Conservation (phyloP, 2,113 vertebrate species). For the Labeo rohita region DNA sequence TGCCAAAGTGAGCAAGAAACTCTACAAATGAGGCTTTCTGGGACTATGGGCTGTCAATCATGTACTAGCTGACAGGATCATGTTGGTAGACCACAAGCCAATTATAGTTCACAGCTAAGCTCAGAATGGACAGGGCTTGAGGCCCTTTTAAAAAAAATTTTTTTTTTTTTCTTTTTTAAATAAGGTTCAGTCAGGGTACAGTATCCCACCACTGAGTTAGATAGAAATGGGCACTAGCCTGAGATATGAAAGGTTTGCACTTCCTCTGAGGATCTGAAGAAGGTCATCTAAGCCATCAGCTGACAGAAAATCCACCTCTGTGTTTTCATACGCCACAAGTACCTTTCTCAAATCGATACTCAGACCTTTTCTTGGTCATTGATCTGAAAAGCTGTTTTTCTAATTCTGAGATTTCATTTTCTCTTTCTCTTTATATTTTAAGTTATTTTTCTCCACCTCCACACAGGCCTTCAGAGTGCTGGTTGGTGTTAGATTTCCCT, state of each 20-base stretch:
- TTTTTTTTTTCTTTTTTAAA: constrained; percentile 29
- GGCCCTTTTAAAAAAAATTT: background rate
- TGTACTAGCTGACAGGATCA: constrained; percentile 33
- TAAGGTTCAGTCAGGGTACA: constrained; percentile 32
- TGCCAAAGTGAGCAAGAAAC: constrained; percentile 23
- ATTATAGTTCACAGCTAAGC: constrained; percentile 41
- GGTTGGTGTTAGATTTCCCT: background rate
- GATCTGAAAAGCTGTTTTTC: constrained; percentile 65
- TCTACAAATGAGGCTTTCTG: constrained; percentile 49
- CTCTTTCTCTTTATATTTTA: background rate
- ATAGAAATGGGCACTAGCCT: constrained; percentile 1
- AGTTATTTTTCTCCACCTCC: constrained; percentile 30
- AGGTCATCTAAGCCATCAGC: constrained; percentile 56
- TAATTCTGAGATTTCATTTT: constrained; percentile 54
- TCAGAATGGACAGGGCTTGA: constrained; percentile 33
- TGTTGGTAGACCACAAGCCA: constrained; percentile 13
- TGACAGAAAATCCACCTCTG: constrained; percentile 57
- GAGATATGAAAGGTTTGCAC: constrained; percentile 33
- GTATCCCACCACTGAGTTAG: constrained; percentile 7
- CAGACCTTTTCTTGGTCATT: constrained; percentile 67
- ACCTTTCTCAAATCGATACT: constrained; percentile 67
- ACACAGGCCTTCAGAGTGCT: constrained; percentile 21
- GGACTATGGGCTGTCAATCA: constrained; percentile 37
- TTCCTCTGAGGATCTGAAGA: constrained; percentile 44
- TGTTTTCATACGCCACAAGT: constrained; percentile 69